Percentiles rank a stretch among this genome's conserved stretches.
Conservation (phyloP, 92 coral and sea anemone genomes). For the Hydrozoanthus gracilis region DNA sequence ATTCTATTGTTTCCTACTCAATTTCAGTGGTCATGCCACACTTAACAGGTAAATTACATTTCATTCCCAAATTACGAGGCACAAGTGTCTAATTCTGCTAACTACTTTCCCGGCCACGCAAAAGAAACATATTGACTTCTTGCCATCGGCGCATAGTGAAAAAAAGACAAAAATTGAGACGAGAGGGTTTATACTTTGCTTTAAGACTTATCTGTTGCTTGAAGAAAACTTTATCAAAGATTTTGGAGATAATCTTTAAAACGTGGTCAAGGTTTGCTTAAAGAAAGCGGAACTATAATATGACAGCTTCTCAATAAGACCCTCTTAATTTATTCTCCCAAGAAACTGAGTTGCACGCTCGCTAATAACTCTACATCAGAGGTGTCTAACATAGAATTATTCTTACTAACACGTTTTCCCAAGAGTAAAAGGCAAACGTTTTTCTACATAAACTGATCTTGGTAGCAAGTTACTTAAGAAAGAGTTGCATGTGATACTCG, state of each 20-base stretch:
- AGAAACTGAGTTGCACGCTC: conserved; percentile 19
- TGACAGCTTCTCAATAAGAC: no score
- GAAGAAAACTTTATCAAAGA: background rate
- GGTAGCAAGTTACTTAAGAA: background rate
- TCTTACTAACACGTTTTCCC: background rate
- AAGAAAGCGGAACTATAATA: background rate
- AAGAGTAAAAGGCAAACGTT: background rate
- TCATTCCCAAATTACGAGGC: background rate
- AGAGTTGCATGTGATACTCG: background rate
- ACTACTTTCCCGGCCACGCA: no score
- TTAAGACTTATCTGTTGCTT: background rate
- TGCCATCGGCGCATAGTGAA: no score
- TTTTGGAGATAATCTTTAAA: background rate
- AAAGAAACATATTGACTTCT: no score
- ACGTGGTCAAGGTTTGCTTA: conserved; percentile 4
- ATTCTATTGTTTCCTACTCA: background rate
- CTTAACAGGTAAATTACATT: conserved; percentile 22
- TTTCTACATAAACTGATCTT: background rate
- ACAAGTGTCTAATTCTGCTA: no score
- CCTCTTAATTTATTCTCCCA: background rate
- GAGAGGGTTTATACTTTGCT: no score
- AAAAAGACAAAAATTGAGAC: no score
- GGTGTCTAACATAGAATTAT: background rate
- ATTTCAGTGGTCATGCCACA: background rate
- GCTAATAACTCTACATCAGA: background rate